Evolutionary conservation across 2,797 vertebrate genomes (phyloP), one percentile per base, ranked within the genome.

Genomic region (Diglossa cyanea): DNA sequence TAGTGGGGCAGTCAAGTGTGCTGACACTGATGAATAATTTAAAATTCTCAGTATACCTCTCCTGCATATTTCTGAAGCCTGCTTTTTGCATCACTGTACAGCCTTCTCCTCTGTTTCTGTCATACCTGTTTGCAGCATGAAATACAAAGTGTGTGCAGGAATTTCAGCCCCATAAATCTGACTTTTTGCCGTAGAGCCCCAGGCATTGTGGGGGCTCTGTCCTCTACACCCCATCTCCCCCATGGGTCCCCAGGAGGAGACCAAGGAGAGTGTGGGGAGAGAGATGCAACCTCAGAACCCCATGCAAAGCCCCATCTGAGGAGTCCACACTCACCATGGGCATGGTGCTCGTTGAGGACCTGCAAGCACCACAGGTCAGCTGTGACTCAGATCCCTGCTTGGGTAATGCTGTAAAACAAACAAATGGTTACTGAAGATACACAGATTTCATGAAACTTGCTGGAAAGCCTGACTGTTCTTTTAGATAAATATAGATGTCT

Each of bases 301-400:
- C 13, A 31, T 11, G 11, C 24, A 57, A 66, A 8, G 8, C 5
- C 13, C 20, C 12, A 0, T 44, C 31, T 78, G 62, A 71, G 23
- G 3, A 16, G 11, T 17, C 6, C 5, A 12, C 1, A 1, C 13
- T 30, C 1, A 1, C 13, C 2, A 1, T 7, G 2, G 17, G 5
- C 0, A 0, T 6, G 17, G 8, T 0, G 2, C 5, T 70, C 18
- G 9, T 68, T 11, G 70, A 13, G n/a, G 13, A 25, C 11, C 3
- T 3, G 20, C 21, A 51, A 55, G 13, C 8, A 23, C 3, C 8
- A 48, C 16, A 61, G 31, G 13, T 17, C 51, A 85, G 15, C 11
- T 0, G 0, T 1, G 2, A 37, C 35, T 62, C 45, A n/a, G 18
- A 51, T 54, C 31, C 21, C 33, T 83, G 11, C 2, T 2, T 2